Evolutionary conservation across 2,888 invertebrate genomes (phyloP).

Genomic region (Lasioglossum vierecki): DNA sequence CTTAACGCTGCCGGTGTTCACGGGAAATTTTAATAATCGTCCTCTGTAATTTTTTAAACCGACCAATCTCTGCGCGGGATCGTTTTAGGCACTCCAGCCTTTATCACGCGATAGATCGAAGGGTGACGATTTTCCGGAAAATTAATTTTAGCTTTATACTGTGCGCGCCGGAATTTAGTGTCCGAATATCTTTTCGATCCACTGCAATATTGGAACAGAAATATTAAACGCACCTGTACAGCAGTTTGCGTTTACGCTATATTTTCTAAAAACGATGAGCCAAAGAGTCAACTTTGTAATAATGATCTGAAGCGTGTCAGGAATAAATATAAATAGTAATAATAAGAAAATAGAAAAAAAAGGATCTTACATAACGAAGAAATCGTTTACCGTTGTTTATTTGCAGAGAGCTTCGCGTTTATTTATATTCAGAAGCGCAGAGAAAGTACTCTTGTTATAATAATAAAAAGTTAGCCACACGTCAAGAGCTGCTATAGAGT

Average conservation of each 20-base stretch:
- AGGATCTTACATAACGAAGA: background rate
- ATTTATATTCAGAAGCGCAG: slow-evolving; percentile 5
- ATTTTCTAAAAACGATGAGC: background rate
- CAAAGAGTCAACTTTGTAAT: background rate
- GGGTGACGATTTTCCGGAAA: no score
- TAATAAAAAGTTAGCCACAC: background rate
- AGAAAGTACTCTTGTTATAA: background rate
- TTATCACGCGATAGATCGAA: no score
- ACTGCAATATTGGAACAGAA: no score
- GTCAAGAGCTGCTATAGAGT: background rate
- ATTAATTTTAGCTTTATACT: no score
- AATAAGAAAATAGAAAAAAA: background rate
- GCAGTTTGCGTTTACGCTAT: background rate
- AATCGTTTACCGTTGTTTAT: background rate
- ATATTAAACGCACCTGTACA: no score
- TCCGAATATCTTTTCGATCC: no score
- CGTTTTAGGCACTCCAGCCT: background rate
- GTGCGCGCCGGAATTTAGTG: no score
- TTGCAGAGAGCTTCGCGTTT: background rate
- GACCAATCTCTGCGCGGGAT: background rate
- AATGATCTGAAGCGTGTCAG: background rate
- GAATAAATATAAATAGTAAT: background rate
- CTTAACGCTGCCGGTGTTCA: background rate
- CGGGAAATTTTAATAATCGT: background rate
- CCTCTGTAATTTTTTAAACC: background rate